Percentiles rank a stretch among this genome's conserved stretches.
Evolutionary conservation across 2,888 invertebrate species (phyloP).

Genomic region (Napeogenes inachia): DNA sequence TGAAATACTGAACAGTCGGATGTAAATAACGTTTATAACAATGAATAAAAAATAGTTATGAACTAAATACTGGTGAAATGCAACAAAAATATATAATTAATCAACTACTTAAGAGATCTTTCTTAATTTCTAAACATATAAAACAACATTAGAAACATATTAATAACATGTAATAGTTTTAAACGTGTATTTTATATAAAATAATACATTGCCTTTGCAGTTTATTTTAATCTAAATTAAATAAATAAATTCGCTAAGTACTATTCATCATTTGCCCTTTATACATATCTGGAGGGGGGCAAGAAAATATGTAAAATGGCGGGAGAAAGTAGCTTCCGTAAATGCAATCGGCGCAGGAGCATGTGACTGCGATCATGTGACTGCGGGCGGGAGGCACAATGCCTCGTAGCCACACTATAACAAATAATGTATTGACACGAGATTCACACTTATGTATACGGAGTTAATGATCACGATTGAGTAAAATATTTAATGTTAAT

Average conservation of each 20-base stretch:
- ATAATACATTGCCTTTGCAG: too few relatives aligned
- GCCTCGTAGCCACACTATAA: conserved; percentile 10
- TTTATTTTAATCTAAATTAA: neutral
- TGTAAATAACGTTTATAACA: too few relatives aligned
- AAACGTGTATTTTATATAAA: too few relatives aligned
- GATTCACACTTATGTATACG: neutral
- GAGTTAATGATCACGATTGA: conserved; percentile 9
- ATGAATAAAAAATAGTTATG: too few relatives aligned
- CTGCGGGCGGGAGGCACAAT: conserved; percentile 30
- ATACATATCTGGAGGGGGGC: conserved; percentile 29
- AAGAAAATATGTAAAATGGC: conserved; percentile 37
- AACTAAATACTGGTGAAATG: too few relatives aligned
- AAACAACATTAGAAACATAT: too few relatives aligned
- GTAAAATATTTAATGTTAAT: conserved; percentile 3
- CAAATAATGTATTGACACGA: conserved; percentile 6
- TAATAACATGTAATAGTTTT: too few relatives aligned
- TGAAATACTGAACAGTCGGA: too few relatives aligned
- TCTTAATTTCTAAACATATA: too few relatives aligned
- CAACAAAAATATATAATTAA: too few relatives aligned
- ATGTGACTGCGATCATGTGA: conserved; percentile 57
- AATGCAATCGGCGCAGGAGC: conserved; percentile 45
- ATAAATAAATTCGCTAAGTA: neutral
- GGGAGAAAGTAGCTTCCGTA: conserved; percentile 61
- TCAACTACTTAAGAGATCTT: too few relatives aligned
- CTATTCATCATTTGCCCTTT: conserved; percentile 35